Base-by-base conservation (phyloP, 2,888 invertebrate species). In the Eulithis testata region DNA sequence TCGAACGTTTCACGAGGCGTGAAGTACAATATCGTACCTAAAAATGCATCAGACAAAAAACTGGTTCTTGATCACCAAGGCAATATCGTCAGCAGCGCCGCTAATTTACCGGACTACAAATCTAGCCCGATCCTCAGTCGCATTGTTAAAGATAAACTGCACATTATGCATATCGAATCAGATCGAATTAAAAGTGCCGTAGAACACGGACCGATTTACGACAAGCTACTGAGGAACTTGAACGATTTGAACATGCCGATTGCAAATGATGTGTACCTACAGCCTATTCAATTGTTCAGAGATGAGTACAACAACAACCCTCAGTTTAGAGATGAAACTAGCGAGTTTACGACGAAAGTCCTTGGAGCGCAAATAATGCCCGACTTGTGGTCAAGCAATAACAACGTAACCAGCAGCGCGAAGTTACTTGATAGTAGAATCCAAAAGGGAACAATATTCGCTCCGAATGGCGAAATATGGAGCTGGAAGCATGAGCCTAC, bases 121-220 rank as follows among this genome's bases (percentile, higher is more conserved):
- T 85, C 90, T 7, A 94, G 93, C 61, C 90, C 91, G 0, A 86
- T 88, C 60, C 76, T 95, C n/a, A 93, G 93, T 68, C 85, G 87
- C 12, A 76, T 89, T 49, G 90, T 93, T 1, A 92, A 94, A 73
- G 90, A 93, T n/a, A 94, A 93, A 70, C 87, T 95, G 0, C 88
- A 93, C 59, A 76, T 89, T 0, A 90, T 94, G 86, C 91, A 86
- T 5, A 93, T 95, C 31, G 94, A 94, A 74, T 93, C 92, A 0
- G 93, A 94, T 63, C 88, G 94, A 72, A 93, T 95, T 36, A 94
- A 94, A 73, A 95, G 95, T 73, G 94, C 94, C 0, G 91, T 94
- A 0, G 93, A 94, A 75, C 94, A 95, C 77, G 94, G 94, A 0
- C 94, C 94, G 0, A 93, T 94, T 43, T 95, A 95, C 71, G 94